Evolutionary conservation across 2,113 vertebrate species (phyloP).

Genomic region (Hemicordylus capensis): DNA sequence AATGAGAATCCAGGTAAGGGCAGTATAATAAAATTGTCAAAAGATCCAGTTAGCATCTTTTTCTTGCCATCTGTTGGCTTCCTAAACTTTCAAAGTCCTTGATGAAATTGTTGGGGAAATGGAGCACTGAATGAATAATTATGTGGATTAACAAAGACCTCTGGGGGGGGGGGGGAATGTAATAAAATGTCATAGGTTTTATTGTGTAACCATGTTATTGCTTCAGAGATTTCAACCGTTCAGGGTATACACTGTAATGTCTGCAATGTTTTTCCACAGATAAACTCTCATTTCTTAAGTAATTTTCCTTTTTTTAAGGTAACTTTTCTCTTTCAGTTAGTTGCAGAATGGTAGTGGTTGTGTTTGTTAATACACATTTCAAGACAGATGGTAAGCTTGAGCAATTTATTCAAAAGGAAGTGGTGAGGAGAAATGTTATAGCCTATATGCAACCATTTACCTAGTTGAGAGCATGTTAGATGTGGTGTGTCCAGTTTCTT

Average conservation of each 20-base stretch:
- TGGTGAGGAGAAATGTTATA: background rate
- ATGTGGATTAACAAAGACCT: constrained; percentile 33
- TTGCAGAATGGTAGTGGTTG: constrained; percentile 15
- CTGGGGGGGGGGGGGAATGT: background rate
- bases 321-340: constrained; percentile 17
- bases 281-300: background rate
- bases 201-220: background rate
- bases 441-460: background rate
- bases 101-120: constrained; percentile 35
- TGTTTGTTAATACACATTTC: constrained; percentile 24
- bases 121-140: constrained; percentile 17
- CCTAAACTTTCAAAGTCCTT: constrained; percentile 42
- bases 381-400: background rate
- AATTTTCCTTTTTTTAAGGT: background rate
- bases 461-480: background rate
- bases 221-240: background rate
- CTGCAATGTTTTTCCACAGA: background rate
- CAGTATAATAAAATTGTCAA: constrained; percentile 18
- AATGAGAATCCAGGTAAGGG: constrained; percentile 20
- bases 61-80: constrained; percentile 56
- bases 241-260: background rate
- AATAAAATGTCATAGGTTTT: background rate
- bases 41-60: constrained; percentile 34
- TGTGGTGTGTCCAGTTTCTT: background rate
- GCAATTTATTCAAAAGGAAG: background rate